A percentile compares a stretch with the other conserved stretches of the same genome.
phyloP scores from a whole-genome alignment of 1,140 invertebrate genomes.

The Drosophila jambulina region DNA sequence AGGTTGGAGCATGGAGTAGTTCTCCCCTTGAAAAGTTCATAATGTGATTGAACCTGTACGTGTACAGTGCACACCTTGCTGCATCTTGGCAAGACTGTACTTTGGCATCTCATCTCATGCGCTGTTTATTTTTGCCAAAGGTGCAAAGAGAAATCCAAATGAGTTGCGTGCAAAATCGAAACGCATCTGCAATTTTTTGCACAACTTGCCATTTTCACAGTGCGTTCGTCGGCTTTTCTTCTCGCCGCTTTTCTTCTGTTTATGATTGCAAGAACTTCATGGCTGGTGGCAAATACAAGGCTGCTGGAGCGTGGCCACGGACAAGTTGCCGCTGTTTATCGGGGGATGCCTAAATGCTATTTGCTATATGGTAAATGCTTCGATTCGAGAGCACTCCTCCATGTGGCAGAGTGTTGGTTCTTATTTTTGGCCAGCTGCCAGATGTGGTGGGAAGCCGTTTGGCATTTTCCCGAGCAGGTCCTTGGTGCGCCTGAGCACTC shows the following conservation, averaged over 20 bases:
- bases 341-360: slow-evolving; percentile 41
- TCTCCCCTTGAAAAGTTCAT: slow-evolving; percentile 58
- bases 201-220: slow-evolving; percentile 20
- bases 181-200: slow-evolving; percentile 39
- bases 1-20: background rate
- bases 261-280: slow-evolving; percentile 60
- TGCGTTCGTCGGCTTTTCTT: slow-evolving; percentile 23
- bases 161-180: slow-evolving; percentile 58
- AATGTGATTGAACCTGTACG: slow-evolving; percentile 75
- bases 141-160: slow-evolving; percentile 67
- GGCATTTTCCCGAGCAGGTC: slow-evolving; percentile 34
- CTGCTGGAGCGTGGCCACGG: slow-evolving; percentile 47
- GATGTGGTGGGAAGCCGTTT: slow-evolving; percentile 29
- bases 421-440: slow-evolving; percentile 39
- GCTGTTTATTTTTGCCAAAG: slow-evolving; percentile 63
- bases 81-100: slow-evolving; percentile 26
- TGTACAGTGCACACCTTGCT: slow-evolving; percentile 30
- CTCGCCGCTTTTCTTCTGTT: slow-evolving; percentile 41
- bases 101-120: slow-evolving; percentile 23
- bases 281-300: slow-evolving; percentile 44
- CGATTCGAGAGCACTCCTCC: slow-evolving; percentile 33
- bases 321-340: slow-evolving; percentile 60
- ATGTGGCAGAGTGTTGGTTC: slow-evolving; percentile 28
- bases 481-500: slow-evolving; percentile 54
- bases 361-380: slow-evolving; percentile 11